Evolutionary conservation across 2,797 vertebrate genomes (phyloP), one percentile per base, ranked within the genome.

Genomic region (Pteropus rufus): DNA sequence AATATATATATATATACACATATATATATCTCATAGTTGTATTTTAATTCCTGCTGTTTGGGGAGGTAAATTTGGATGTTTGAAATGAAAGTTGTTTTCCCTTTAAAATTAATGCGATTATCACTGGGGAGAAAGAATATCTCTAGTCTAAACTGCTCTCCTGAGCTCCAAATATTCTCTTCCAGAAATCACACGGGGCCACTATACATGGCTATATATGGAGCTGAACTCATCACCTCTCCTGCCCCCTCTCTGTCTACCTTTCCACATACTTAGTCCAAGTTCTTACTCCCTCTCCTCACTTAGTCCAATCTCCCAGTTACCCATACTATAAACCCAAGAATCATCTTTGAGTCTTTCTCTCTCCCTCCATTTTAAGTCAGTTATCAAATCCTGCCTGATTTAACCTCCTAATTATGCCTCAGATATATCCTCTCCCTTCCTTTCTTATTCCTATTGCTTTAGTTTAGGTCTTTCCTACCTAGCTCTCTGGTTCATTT

Each of bases 71-170:
- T 93, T 56, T 82, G 77, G 23, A 67, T 65, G 67, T 79, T 69
- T 91, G 64, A 91, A 81, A 95, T 92, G 77, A 84, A 94, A 89
- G 72, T 92, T 87, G 52, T 95, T 96, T 93, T 91, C 31, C 10
- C 24, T 91, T 93, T 89, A 44, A 94, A 93, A 87, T 89, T 54
- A 93, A 49, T 93, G 18, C 81, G 86, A 92, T 91, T 89, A 65
- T 92, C 69, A 64, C 19, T 49, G 82, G 49, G 69, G 65, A 56
- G 81, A 89, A 91, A 93, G 67, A 85, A 31, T 80, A 88, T 84
- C 52, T 91, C 52, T 65, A 24, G 23, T 58, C 34, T 75, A 85
- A 84, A 85, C 16, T 16, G 54, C 75, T 88, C 56, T 70, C 41
- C 31, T 41, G 80, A 87, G 23, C 46, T 69, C 56, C 75, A 67